Base-by-base conservation (phyloP, 2,888 invertebrate genomes). In the Gortyna flavago region DNA sequence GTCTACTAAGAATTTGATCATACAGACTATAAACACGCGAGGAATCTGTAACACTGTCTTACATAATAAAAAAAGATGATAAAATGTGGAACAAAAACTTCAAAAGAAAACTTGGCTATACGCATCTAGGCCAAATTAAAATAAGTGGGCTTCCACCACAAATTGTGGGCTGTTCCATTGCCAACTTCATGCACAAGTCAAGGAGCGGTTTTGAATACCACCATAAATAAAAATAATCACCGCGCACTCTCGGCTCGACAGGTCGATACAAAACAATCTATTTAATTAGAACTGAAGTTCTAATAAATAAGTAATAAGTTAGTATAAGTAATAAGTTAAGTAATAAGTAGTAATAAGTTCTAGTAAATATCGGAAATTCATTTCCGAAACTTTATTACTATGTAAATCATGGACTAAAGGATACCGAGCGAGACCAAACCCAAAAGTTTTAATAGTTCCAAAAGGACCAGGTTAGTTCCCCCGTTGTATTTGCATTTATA, bases 191-290 rank as follows among this genome's bases (percentile, higher is more conserved):
- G 79, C 75, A 70, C 48, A 75, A 77, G 65, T 65, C 75, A 70
- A 86, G 88, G 87, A 68, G 86, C 76, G 64, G 79, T 71, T 84
- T 78, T 69, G 69, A 87, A 85, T 79, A 65, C 72, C 77, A 77
- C 32, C 69, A 80, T 83, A 86, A 81, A 80, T 83, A 86, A 81
- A 85, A 86, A 78, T 81, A 86, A 87, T 88, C 86, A 83, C 75
- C 76, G 54, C 29, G 69, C 68, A 73, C 70, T 81, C 79, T 75
- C 67, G 54, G 11, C 66, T 48, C 57, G 41, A 59, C 51, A 57
- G 59, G 61, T 59, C 62, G 75, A 80, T 73, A 71, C 51, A 77
- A 69, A 48, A 66, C 77, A 77, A 85, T 81, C 71, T 67, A 74
- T 72, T 77, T 81, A 72, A 81, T 85, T 80, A 75, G 65, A 80